Percentiles rank a stretch among this genome's conserved stretches.
Conservation (phyloP, 2,797 vertebrate genomes). For the Chelmon rostratus region DNA sequence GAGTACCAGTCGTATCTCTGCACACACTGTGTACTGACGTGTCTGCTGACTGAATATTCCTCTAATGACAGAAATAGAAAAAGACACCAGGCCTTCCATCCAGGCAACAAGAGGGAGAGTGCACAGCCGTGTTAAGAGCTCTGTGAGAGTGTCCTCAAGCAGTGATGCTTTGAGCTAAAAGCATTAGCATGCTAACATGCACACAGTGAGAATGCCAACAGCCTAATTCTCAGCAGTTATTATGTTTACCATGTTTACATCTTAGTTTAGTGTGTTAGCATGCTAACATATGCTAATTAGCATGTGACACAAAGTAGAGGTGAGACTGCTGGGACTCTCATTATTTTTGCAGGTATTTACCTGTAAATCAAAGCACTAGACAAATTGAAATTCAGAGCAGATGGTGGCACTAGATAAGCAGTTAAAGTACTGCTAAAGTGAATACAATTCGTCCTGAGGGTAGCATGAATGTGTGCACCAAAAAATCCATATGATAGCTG, state of each 20-base stretch:
- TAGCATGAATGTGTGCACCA: not conserved
- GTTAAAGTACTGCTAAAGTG: not conserved
- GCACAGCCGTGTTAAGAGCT: not conserved
- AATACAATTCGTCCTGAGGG: not conserved
- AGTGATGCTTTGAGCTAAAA: not conserved
- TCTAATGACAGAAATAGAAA: not conserved
- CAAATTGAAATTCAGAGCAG: conserved; percentile 1
- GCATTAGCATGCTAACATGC: not conserved
- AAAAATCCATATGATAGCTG: not conserved
- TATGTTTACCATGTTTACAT: not conserved
- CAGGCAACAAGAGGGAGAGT: not conserved
- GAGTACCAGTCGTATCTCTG: not conserved
- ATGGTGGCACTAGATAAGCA: not conserved
- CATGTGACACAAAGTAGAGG: not conserved
- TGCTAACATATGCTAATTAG: not conserved
- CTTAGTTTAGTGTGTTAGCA: not conserved
- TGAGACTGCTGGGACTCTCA: not conserved
- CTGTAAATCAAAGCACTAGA: not conserved
- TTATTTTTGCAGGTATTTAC: not conserved
- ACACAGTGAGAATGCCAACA: not conserved
- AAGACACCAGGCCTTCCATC: not conserved
- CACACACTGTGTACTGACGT: not conserved
- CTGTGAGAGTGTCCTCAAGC: not conserved
- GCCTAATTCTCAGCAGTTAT: not conserved
- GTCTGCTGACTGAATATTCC: not conserved